Conservation (phyloP, 2,113 vertebrate genomes). For the Ariopsis seemanni region DNA sequence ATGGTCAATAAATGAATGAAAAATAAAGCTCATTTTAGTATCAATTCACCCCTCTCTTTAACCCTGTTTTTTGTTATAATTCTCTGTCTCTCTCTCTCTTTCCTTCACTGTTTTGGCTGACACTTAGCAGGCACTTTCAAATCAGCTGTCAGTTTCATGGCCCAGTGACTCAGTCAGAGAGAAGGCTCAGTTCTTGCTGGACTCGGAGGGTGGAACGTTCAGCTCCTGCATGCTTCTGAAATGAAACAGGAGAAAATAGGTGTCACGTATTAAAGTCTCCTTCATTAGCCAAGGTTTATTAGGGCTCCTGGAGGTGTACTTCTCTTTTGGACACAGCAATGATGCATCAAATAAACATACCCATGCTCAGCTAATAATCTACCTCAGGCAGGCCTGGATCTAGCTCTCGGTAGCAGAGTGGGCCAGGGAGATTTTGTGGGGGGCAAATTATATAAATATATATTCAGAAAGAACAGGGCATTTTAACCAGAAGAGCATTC, state of each 20-base stretch:
- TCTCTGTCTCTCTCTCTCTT: slow-evolving; percentile 3
- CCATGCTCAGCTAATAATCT: slow-evolving; percentile 26
- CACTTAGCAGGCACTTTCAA: slow-evolving; percentile 29
- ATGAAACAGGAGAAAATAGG: slow-evolving; percentile 62
- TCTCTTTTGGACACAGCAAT: slow-evolving; percentile 22
- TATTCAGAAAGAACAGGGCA: no score
- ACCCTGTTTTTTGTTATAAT: background rate
- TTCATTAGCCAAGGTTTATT: slow-evolving; percentile 55
- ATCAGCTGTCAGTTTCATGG: slow-evolving; percentile 60
- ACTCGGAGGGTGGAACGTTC: slow-evolving; percentile 35
- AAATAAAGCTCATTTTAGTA: background rate
- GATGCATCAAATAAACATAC: slow-evolving; percentile 22
- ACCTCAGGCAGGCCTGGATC: no score
- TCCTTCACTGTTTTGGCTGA: slow-evolving; percentile 42
- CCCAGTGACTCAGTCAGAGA: slow-evolving; percentile 57
- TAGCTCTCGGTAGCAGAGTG: no score
- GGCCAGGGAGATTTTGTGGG: no score
- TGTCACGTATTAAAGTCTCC: slow-evolving; percentile 40
- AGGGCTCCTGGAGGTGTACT: slow-evolving; percentile 39
- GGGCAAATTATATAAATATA: no score
- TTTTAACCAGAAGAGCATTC: no score
- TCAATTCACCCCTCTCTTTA: background rate
- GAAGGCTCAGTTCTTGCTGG: slow-evolving; percentile 41
- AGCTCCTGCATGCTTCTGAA: slow-evolving; percentile 21
- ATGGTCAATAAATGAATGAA: background rate